Conservation (phyloP, 2,797 vertebrate genomes). For the Kryptolebias ocellatus region DNA sequence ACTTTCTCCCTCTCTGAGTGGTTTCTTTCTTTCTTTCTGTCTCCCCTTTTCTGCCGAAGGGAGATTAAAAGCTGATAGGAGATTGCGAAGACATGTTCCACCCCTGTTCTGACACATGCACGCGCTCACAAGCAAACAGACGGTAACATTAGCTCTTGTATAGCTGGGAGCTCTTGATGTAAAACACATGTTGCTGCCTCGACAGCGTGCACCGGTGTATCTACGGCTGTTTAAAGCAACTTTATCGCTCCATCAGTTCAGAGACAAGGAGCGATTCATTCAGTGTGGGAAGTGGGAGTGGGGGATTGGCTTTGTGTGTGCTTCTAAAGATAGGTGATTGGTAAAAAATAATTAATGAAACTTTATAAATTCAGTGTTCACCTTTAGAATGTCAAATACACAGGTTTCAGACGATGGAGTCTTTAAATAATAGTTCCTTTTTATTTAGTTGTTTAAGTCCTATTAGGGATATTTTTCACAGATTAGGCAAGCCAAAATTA, state of each 20-base stretch:
- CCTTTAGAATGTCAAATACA: constrained; percentile 9
- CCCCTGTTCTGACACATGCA: constrained; percentile 67
- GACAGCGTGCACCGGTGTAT: constrained; percentile 70
- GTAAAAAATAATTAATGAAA: constrained; percentile 36
- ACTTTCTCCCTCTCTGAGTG: constrained; percentile 31
- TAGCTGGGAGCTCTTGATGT: constrained; percentile 77
- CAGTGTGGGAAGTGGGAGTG: constrained; percentile 20
- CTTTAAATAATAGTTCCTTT: too few species aligned
- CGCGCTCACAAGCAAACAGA: constrained; percentile 45
- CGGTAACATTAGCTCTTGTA: constrained; percentile 77
- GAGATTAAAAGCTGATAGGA: constrained; percentile 80
- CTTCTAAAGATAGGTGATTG: constrained; percentile 12
- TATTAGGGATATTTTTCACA: too few species aligned
- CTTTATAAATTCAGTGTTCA: constrained; percentile 22
- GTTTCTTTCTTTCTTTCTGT: constrained; percentile 37
- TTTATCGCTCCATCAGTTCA: constrained; percentile 82
- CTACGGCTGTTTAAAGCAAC: constrained; percentile 78
- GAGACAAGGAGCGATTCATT: constrained; percentile 81
- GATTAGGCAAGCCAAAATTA: background rate
- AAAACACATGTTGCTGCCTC: constrained; percentile 79
- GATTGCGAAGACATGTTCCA: constrained; percentile 76
- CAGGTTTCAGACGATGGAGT: background rate
- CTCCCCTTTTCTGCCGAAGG: constrained; percentile 48
- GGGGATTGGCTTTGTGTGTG: constrained; percentile 7
- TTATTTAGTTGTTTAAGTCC: too few species aligned